phyloP scores from a whole-genome alignment of 2,113 vertebrate genomes.

The Hemiscyllium ocellatum region DNA sequence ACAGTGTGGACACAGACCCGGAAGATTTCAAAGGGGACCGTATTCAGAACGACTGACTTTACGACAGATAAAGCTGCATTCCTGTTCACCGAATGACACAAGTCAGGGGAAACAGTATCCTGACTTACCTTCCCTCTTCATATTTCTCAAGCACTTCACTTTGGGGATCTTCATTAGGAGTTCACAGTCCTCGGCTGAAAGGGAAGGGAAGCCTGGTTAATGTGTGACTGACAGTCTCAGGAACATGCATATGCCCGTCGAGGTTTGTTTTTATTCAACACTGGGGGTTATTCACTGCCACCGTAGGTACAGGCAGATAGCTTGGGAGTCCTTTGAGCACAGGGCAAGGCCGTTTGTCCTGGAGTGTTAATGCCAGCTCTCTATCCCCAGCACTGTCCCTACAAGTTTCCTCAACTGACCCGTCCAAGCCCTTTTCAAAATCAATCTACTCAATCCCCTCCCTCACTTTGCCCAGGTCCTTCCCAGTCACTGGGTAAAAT shows the following conservation, averaged over 20 bases:
- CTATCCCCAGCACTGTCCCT: no score
- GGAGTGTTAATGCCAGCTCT: no score
- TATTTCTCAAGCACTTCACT: conserved; percentile 85
- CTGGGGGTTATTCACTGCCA: background rate
- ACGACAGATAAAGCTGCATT: background rate
- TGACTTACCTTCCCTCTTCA: conserved; percentile 76
- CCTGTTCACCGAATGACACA: background rate
- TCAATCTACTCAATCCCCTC: no score
- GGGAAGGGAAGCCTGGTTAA: conserved; percentile 35
- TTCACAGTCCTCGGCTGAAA: conserved; percentile 86
- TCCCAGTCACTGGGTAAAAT: no score
- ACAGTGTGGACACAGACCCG: background rate
- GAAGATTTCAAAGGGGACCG: background rate
- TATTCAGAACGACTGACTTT: background rate
- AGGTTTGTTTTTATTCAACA: background rate
- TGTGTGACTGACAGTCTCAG: background rate
- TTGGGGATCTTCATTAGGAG: conserved; percentile 90
- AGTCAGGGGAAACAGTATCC: background rate
- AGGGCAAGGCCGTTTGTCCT: no score
- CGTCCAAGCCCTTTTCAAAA: no score
- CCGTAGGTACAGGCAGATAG: background rate
- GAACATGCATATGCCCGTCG: background rate
- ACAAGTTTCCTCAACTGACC: no score
- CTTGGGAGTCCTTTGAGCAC: no score
- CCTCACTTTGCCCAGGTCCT: no score